Percentiles rank a stretch among this genome's conserved stretches.
Conservation (phyloP, 2,888 invertebrate genomes). For the Rhingia rostrata region DNA sequence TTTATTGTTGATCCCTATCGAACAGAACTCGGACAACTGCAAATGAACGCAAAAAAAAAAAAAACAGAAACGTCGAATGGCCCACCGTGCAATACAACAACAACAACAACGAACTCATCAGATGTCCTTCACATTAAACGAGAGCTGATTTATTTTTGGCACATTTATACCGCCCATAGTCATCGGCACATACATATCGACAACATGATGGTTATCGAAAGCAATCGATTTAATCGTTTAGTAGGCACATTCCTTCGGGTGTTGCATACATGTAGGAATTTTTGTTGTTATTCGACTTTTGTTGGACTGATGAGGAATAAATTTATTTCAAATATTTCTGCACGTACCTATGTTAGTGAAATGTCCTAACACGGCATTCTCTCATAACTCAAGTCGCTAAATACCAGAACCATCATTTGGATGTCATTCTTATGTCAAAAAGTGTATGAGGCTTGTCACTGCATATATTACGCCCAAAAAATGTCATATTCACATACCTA, state of each 20-base stretch:
- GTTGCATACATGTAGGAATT: no score
- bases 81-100: neutral
- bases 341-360: no score
- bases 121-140: constrained; percentile 57
- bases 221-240: constrained; percentile 35
- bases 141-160: constrained; percentile 58
- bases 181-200: constrained; percentile 29
- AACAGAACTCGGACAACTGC: constrained; percentile 15
- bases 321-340: no score
- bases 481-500: no score
- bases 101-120: constrained; percentile 41
- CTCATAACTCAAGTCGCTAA: no score
- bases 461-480: no score
- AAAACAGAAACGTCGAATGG: constrained; percentile 1
- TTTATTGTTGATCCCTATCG: constrained; percentile 40
- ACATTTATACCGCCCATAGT: constrained; percentile 37
- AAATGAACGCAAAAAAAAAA: neutral
- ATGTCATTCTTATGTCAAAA: no score
- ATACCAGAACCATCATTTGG: no score
- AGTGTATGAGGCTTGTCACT: no score
- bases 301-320: no score
- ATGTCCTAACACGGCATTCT: no score
- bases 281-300: no score
- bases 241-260: neutral
- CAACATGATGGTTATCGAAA: constrained; percentile 21